A percentile compares a stretch with the other conserved stretches of the same genome.
These are phyloP conservation scores for Hydractinia echinata DNA, from an alignment of 30 jellyfish, hydroid and myxozoan species.

Conservation along the genomic window DNA sequence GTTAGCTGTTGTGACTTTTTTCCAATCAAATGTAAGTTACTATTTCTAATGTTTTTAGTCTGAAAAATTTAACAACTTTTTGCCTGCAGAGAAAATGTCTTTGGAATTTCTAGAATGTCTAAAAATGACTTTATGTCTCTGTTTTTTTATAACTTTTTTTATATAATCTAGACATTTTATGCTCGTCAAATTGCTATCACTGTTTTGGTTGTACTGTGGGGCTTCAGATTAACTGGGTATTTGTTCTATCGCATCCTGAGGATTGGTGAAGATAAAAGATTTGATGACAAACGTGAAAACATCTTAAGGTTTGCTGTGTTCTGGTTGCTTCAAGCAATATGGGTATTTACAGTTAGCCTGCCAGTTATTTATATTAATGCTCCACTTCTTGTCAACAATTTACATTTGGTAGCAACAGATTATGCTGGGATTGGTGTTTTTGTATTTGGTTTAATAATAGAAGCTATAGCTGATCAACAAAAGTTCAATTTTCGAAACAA, in stretches of 20 bases:
- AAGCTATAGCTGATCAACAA: constrained; percentile 43
- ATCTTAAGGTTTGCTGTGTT: constrained; percentile 17
- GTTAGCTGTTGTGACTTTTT: constrained; percentile 21
- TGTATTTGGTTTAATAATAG: constrained; percentile 31
- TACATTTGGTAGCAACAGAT: constrained; percentile 16
- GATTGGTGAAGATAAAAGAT: constrained; percentile 44
- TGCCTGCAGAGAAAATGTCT: not conserved
- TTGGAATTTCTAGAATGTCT: not conserved
- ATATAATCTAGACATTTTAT: constrained; percentile 9
- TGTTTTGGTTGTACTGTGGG: constrained; percentile 30
- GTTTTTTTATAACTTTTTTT: not conserved
- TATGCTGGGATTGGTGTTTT: constrained; percentile 23
- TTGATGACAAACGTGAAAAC: constrained; percentile 36
- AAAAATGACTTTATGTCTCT: too few species aligned
- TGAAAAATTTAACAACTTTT: not conserved
- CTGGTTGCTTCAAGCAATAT: constrained; percentile 40
- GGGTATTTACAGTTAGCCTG: constrained; percentile 41
- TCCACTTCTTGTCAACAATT: not conserved
- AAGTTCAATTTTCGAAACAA: constrained; percentile 28
- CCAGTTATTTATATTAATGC: constrained; percentile 35
- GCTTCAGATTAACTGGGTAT: constrained; percentile 33
- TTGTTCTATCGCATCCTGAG: constrained; percentile 32
- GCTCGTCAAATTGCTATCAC: constrained; percentile 31
- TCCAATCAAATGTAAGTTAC: constrained; percentile 17
- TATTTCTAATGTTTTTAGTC: not conserved